Conservation (phyloP, 2,888 invertebrate genomes). For the Chrysolina oricalcia region DNA sequence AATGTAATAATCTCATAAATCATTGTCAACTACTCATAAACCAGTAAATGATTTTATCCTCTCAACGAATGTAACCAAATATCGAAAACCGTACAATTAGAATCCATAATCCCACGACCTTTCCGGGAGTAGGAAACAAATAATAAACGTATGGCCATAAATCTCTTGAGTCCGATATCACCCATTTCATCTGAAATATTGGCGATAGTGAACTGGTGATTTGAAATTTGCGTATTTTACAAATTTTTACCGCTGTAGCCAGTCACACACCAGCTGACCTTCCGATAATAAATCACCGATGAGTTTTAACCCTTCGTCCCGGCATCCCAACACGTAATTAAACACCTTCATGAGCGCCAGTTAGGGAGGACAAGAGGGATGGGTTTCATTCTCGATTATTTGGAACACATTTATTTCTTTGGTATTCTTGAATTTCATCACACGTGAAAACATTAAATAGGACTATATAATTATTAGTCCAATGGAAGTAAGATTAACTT, state of each 20-base stretch:
- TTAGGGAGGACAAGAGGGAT: neutral
- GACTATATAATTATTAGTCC: no score
- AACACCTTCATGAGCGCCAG: slow-evolving; percentile 57
- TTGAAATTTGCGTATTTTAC: slow-evolving; percentile 58
- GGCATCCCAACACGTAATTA: slow-evolving; percentile 64
- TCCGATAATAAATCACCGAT: slow-evolving; percentile 69
- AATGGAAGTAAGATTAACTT: no score
- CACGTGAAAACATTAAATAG: no score
- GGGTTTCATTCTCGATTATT: slow-evolving; percentile 28
- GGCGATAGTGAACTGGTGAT: slow-evolving; percentile 59
- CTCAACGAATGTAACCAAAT: no score
- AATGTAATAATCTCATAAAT: no score
- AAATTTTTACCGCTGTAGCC: slow-evolving; percentile 59
- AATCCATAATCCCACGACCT: neutral
- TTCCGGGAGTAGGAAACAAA: neutral
- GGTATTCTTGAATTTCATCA: no score
- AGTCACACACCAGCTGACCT: slow-evolving; percentile 63
- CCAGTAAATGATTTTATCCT: no score
- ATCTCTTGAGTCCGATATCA: slow-evolving; percentile 1
- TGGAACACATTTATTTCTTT: no score
- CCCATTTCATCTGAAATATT: slow-evolving; percentile 5
- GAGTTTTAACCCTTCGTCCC: slow-evolving; percentile 58
- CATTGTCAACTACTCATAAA: no score
- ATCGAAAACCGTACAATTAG: neutral
- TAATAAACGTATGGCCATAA: slow-evolving; percentile 9